A percentile compares a stretch with the other conserved stretches of the same genome.
These are phyloP conservation scores for Nestor notabilis DNA, from an alignment of 2,113 vertebrate species.

Conservation along the genomic window DNA sequence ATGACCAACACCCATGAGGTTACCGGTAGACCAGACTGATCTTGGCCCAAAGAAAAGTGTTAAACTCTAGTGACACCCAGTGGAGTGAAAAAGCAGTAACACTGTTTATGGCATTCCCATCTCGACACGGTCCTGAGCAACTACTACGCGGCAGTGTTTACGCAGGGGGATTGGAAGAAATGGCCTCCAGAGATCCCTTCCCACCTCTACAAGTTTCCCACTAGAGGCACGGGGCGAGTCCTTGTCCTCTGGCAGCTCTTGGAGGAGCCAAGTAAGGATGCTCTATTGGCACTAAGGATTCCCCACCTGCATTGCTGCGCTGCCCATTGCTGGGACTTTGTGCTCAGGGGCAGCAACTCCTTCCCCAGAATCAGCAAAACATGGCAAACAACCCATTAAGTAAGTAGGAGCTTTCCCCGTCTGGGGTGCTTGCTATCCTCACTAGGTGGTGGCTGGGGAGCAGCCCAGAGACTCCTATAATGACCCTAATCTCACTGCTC, in stretches of 20 bases:
- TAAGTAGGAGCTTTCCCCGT: neutral
- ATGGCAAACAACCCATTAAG: neutral
- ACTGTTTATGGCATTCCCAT: rapidly evolving
- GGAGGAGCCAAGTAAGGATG: neutral
- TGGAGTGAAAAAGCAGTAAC: neutral
- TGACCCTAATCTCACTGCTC: neutral
- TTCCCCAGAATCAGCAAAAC: neutral
- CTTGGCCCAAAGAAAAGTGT: neutral
- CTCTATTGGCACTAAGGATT: neutral
- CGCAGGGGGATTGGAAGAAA: neutral
- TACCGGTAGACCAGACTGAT: neutral
- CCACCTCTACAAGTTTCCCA: neutral
- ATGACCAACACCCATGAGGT: neutral
- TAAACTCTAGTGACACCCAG: neutral
- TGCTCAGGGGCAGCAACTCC: neutral
- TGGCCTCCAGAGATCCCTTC: neutral
- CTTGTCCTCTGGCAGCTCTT: neutral
- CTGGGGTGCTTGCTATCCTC: rapidly evolving
- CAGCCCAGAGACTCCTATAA: neutral
- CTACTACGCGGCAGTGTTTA: too few species aligned
- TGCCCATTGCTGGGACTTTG: too few species aligned
- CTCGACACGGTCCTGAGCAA: neutral
- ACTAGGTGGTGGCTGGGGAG: rapidly evolving
- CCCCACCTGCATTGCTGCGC: neutral
- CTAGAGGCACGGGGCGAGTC: neutral